Evolutionary conservation across 30 jellyfish, hydroid and myxozoan genomes (phyloP), one percentile per base, ranked within the genome.

Genomic region (Hydractinia symbiolongicarpus): DNA sequence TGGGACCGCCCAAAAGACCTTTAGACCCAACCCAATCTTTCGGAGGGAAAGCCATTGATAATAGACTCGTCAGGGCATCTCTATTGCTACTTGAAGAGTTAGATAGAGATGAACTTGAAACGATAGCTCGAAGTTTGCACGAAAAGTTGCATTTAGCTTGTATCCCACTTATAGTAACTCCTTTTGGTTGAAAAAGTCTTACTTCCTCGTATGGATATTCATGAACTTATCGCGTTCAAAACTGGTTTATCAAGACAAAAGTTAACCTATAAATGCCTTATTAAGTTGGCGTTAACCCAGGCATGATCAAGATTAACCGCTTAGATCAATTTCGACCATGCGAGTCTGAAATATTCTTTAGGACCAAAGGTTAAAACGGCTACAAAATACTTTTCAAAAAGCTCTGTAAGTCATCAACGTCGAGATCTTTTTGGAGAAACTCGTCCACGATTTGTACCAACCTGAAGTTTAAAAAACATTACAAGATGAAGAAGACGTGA

Each of bases 161-260:
- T 72, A 92, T 92, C 30, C 98, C 98, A 44, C 81, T 92, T 21
- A 92, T 92, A 83, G 96, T 92, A 4, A 92, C 87, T 80, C 98
- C 98, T 5, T 67, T 90, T 44, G 95, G 95, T 54, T 71, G 50
- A 50, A 7, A 58, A 0, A 58, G 69, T 30, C 44, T 30, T 30
- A 2, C 44, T 30, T 30, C 44, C 44, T 30, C 44, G 44, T 30
- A 30, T 30, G 44, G 44, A 30, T 30, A 30, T 30, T 30, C 44
- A 30, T 30, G 44, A 30, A 30, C 44, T 30, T 30, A 30, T 30
- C 44, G 44, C 44, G 44, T 30, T 30, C 44, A 30, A 30, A 30
- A 30, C 44, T 30, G 44, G 44, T 30, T 30, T 30, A 30, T 30
- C 44, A 30, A 30, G 44, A 30, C 44, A 30, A 30, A 30, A 30